These are phyloP conservation scores for Aegypius monachus DNA, from an alignment of 2,113 vertebrate genomes.

Conservation along the genomic window DNA sequence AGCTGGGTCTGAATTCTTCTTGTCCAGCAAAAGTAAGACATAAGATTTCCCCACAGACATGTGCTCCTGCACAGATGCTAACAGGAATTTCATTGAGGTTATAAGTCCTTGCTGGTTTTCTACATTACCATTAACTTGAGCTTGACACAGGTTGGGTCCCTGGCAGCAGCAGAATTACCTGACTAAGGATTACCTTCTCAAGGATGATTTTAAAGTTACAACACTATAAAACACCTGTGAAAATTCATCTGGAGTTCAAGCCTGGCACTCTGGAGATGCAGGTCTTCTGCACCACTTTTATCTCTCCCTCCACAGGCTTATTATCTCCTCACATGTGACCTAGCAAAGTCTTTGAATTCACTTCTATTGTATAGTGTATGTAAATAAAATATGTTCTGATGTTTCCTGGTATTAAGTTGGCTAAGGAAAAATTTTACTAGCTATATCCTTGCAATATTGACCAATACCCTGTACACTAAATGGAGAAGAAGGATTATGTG, in stretches of 20 bases:
- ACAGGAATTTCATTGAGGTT: background rate
- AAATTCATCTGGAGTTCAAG: background rate
- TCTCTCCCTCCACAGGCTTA: background rate
- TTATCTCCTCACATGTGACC: background rate
- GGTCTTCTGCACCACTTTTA: background rate
- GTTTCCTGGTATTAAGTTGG: background rate
- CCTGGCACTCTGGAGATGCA: background rate
- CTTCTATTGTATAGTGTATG: background rate
- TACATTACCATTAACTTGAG: background rate
- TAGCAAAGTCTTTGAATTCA: background rate
- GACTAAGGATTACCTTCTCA: background rate
- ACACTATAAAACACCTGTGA: background rate
- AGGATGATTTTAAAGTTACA: slow-evolving; percentile 13
- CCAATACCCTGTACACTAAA: background rate
- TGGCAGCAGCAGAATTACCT: background rate
- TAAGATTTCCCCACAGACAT: slow-evolving; percentile 8
- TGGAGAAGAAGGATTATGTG: background rate
- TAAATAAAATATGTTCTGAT: background rate
- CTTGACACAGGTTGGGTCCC: background rate
- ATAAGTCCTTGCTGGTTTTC: background rate
- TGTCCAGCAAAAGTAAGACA: background rate
- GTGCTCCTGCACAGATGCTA: background rate
- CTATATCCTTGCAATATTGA: background rate
- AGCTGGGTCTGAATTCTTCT: background rate
- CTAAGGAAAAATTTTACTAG: background rate